Percentiles rank a stretch among this genome's conserved stretches.
These are phyloP conservation scores for Myxocyprinus asiaticus DNA, from an alignment of 2,113 vertebrate genomes.

Conservation along the genomic window DNA sequence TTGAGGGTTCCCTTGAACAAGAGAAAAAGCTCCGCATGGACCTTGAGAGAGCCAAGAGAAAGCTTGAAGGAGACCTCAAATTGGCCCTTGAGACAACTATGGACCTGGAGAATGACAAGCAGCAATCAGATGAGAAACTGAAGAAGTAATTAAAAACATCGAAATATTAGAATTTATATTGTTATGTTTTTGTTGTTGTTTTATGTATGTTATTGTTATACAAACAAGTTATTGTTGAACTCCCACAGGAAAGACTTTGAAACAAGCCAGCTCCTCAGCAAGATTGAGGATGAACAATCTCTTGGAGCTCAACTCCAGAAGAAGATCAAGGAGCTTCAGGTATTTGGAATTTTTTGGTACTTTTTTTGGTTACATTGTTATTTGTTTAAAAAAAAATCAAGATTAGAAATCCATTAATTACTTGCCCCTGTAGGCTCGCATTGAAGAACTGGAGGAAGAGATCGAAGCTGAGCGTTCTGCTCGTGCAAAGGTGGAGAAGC, in stretches of 20 bases:
- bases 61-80: conserved; percentile 70
- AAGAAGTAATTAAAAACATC: conserved; percentile 52
- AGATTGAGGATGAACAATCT: conserved; percentile 59
- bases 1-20: conserved; percentile 61
- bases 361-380: neutral
- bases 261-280: conserved; percentile 53
- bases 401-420: neutral
- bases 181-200: neutral
- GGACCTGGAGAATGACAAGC: conserved; percentile 65
- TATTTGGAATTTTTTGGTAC: neutral
- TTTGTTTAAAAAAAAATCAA: neutral
- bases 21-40: conserved; percentile 71
- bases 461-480: conserved; percentile 75
- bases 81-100: conserved; percentile 67
- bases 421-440: conserved; percentile 50
- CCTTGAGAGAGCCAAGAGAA: conserved; percentile 66
- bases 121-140: conserved; percentile 63
- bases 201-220: neutral
- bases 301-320: conserved; percentile 56
- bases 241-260: conserved; percentile 57
- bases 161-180: neutral
- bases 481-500: conserved; percentile 83
- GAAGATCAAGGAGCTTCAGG: conserved; percentile 61
- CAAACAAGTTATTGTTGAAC: too few species aligned
- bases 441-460: conserved; percentile 75